Conservation (phyloP, 2,797 vertebrate species). For the Sebastes goodei region DNA sequence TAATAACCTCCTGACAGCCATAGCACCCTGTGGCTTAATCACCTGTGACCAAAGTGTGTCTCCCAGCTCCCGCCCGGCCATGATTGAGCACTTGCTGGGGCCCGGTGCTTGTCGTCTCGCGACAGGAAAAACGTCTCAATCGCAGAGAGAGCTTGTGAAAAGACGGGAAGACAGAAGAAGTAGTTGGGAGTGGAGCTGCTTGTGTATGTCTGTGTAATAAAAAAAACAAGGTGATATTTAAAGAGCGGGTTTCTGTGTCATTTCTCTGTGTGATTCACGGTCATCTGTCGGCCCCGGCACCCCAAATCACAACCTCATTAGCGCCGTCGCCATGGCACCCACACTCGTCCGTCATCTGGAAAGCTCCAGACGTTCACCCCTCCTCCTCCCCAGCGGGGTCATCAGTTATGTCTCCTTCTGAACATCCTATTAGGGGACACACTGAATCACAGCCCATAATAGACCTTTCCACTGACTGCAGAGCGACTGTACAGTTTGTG, state of each 20-base stretch:
- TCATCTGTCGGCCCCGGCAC: constrained; percentile 59
- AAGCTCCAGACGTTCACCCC: constrained; percentile 49
- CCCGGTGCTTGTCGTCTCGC: neutral
- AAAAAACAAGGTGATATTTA: constrained; percentile 81
- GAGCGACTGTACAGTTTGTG: neutral
- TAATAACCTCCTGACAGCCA: constrained; percentile 47
- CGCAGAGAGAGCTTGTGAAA: constrained; percentile 19
- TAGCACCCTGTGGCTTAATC: constrained; percentile 58
- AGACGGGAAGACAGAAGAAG: constrained; percentile 2
- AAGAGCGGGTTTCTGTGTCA: constrained; percentile 58
- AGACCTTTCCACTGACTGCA: constrained; percentile 6
- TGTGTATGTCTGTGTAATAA: constrained; percentile 82
- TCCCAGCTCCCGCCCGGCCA: constrained; percentile 15
- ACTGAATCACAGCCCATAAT: constrained; percentile 35
- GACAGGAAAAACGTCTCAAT: constrained; percentile 45
- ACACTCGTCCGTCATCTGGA: constrained; percentile 65
- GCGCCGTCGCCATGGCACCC: constrained; percentile 61
- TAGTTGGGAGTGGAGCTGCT: constrained; percentile 63
- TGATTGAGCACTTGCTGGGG: constrained; percentile 37
- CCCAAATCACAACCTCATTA: constrained; percentile 75
- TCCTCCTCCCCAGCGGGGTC: constrained; percentile 12
- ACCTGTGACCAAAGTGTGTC: constrained; percentile 64
- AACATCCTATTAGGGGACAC: constrained; percentile 45
- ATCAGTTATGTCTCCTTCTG: constrained; percentile 59
- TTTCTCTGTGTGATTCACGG: constrained; percentile 67